Conservation (phyloP, 2,113 vertebrate genomes). For the Neogobius melanostomus region DNA sequence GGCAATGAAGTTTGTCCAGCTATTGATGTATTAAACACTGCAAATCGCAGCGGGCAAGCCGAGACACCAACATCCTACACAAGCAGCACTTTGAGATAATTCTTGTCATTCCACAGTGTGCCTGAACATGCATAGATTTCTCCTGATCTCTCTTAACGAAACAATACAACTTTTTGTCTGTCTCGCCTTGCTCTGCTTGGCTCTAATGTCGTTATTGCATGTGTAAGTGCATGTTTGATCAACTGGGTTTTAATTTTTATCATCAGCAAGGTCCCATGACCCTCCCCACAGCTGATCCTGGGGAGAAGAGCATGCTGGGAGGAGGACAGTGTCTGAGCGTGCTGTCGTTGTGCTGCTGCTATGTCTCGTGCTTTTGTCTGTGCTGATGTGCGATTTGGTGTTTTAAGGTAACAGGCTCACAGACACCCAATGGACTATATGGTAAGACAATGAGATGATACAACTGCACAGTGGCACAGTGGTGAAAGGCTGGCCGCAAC, state of each 20-base stretch:
- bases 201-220: slow-evolving; percentile 16
- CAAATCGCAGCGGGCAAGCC: slow-evolving; percentile 42
- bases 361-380: slow-evolving; percentile 32
- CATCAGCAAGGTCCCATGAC: slow-evolving; percentile 48
- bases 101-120: slow-evolving; percentile 76
- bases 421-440: slow-evolving; percentile 76
- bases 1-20: slow-evolving; percentile 33
- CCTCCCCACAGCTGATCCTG: slow-evolving; percentile 57
- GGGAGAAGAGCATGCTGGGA: slow-evolving; percentile 65
- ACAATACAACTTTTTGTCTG: slow-evolving; percentile 16
- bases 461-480: slow-evolving; percentile 27
- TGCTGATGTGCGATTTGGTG: slow-evolving; percentile 75
- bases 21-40: slow-evolving; percentile 19
- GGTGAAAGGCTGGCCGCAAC: slow-evolving; percentile 24
- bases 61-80: slow-evolving; percentile 55
- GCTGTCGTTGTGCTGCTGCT: slow-evolving; percentile 38
- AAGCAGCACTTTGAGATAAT: slow-evolving; percentile 53
- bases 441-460: slow-evolving; percentile 70
- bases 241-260: slow-evolving; percentile 15
- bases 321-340: slow-evolving; percentile 18
- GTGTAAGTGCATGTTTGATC: slow-evolving; percentile 31
- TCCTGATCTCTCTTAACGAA: slow-evolving; percentile 2
- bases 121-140: slow-evolving; percentile 58
- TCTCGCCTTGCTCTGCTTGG: background rate
- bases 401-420: slow-evolving; percentile 72